Conservation (phyloP, 1,140 invertebrate genomes). For the Rhyacophila brunnea region DNA sequence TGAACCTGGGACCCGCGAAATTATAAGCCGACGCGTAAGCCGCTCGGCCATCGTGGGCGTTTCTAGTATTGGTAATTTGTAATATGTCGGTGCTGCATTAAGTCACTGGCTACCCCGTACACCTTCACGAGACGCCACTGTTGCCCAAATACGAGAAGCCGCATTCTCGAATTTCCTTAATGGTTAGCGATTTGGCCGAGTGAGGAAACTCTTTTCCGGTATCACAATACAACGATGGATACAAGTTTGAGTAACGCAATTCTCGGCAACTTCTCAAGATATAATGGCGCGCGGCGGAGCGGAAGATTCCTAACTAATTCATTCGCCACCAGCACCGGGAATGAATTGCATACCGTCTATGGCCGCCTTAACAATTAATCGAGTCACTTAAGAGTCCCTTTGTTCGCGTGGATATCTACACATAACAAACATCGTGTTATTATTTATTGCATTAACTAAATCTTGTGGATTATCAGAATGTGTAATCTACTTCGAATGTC, state of each 20-base stretch:
- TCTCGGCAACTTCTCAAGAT: conserved; percentile 23
- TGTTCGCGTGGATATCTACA: background rate
- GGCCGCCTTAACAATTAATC: conserved; percentile 22
- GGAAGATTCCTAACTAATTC: conserved; percentile 29
- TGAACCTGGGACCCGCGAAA: too few species aligned
- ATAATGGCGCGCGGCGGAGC: conserved; percentile 24
- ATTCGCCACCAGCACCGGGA: conserved; percentile 14
- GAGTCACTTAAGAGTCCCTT: conserved; percentile 10
- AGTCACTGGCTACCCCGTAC: too few species aligned
- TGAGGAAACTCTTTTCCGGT: background rate
- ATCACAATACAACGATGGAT: conserved; percentile 21
- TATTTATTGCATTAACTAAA: too few species aligned
- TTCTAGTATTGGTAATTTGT: too few species aligned
- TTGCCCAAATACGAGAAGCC: conserved; percentile 4
- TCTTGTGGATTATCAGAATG: too few species aligned
- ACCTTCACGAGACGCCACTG: background rate
- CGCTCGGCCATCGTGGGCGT: too few species aligned
- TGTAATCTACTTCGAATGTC: too few species aligned
- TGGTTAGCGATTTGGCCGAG: conserved; percentile 1
- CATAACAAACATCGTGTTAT: too few species aligned
- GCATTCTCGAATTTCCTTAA: conserved; percentile 3
- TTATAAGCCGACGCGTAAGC: too few species aligned
- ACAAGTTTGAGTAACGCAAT: conserved; percentile 19
- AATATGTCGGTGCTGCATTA: too few species aligned
- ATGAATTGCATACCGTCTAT: conserved; percentile 11